phyloP scores from a whole-genome alignment of 1,140 invertebrate genomes.

The Meloidogyne exigua region DNA sequence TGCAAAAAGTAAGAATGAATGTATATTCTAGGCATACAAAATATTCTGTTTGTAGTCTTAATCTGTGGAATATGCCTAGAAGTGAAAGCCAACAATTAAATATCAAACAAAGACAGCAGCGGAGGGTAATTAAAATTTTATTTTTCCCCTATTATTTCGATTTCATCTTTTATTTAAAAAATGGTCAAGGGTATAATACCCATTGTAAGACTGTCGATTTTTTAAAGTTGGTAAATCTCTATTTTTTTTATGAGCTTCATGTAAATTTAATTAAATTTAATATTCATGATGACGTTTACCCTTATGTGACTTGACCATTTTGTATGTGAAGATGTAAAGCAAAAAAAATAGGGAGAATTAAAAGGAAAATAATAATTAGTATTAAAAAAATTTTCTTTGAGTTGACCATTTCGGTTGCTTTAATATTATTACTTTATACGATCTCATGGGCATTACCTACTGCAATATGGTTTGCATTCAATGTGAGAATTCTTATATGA shows the following conservation, averaged over 20 bases:
- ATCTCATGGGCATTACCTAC: conserved; percentile 7
- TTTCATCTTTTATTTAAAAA: too few species aligned
- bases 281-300: too few species aligned
- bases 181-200: too few species aligned
- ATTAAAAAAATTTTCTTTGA: background rate
- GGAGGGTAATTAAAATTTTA: background rate
- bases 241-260: too few species aligned
- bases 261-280: too few species aligned
- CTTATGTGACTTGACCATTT: too few species aligned
- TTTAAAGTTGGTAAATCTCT: too few species aligned
- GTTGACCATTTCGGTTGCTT: conserved; percentile 6
- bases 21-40: background rate
- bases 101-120: background rate
- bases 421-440: conserved; percentile 9
- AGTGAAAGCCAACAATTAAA: conserved; percentile 6
- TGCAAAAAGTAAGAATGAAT: background rate
- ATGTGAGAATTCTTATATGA: background rate
- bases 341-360: too few species aligned
- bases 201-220: too few species aligned
- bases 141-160: too few species aligned
- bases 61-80: conserved; percentile 6
- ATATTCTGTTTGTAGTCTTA: background rate
- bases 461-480: conserved; percentile 12
- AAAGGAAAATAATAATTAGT: too few species aligned
- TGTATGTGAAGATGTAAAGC: too few species aligned